Evolutionary conservation across 2,113 vertebrate genomes (phyloP), one percentile per base, ranked within the genome.

Genomic region (Chelonoidis abingdonii): DNA sequence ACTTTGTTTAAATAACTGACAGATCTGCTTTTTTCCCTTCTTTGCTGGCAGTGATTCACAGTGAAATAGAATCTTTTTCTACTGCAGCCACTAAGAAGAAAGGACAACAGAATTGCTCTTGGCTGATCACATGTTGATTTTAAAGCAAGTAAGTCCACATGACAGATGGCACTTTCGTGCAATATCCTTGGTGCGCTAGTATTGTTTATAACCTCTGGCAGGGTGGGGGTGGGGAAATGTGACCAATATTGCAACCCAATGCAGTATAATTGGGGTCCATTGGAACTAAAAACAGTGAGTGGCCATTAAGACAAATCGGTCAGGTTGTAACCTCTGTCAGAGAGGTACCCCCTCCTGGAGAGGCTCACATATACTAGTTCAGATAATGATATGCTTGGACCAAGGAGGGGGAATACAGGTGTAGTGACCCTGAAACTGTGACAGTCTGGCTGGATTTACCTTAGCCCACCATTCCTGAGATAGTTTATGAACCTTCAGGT

Each of bases 91-190:
- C 80, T 44, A 53, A 14, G 2, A 80, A 84, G 35, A 31, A 24
- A 65, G 8, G 14, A 35, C 6, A 35, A 16, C 62, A 53, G 12
- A 3, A 38, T 53, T 5, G 4, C 5, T 72, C 12, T 4, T 4
- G 52, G 9, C 0, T 3, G 21, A 1, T 6, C 0, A 11, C 25
- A 49, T 52, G 0, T 24, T 35, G 75, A 62, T 8, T 56, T 93
- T 50, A 35, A 83, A 86, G 13, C 56, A 47, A 9, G 38, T 16
- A 17, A 35, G 35, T 35, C 14, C 31, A 8, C 25, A 2, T n/a
- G 62, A 17, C 29, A 35, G 5, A 62, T 31, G 27, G 12, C 31
- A n/a, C 31, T 65, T 65, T 8, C 2, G 31, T 65, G 62, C 35
- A 35, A 62, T 14, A 62, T 62, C 3, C 13, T 16, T 35, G 62